Evolutionary conservation across 2,797 vertebrate species (phyloP), one percentile per base, ranked within the genome.

Genomic region (Rhodeus uyekii): DNA sequence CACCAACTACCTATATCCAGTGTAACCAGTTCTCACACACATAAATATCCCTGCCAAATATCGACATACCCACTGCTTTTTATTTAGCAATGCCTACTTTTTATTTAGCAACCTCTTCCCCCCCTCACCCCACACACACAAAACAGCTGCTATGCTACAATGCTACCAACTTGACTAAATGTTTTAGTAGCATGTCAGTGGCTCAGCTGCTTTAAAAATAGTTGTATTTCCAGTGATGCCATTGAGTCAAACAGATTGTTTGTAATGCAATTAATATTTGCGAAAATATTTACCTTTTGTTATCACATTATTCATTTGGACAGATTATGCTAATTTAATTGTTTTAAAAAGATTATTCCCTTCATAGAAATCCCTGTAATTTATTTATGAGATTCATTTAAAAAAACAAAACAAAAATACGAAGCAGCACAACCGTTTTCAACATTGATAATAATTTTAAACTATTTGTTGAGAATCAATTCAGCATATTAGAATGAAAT

Each of bases 1-100:
- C 82, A 69, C 75, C 38, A 39, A 48, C 53, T 65, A 80, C 76
- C 79, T 67, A 80, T 76, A 42, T 73, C 68, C 80, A 73, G 60
- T 75, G 53, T 38, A 29, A 81, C 90, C 76, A 84, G 83, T 32
- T 75, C 50, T 32, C 61, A 81, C 69, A 38, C 29, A 71, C 34
- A 60, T 65, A 73, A 32, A 44, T 24, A 71, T 18, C 9, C 19
- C 55, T 44, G 78, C 7, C 34, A 76, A 42, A 75, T 34, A 34
- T 76, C 14, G 3, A 38, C 39, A 53, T 81, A 53, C 82, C 61
- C 38, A 50, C 67, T 64, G 27, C 76, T 82, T 83, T 50, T 69
- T 55, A 75, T 82, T 76, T 74, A 46, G 36, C n/a, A n/a, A n/a
- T n/a, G n/a, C n/a, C n/a, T n/a, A n/a, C n/a, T n/a, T n/a, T n/a